Evolutionary conservation across 2,888 invertebrate species (phyloP), one percentile per base, ranked within the genome.

Genomic region (Chrysomela aeneicollis): DNA sequence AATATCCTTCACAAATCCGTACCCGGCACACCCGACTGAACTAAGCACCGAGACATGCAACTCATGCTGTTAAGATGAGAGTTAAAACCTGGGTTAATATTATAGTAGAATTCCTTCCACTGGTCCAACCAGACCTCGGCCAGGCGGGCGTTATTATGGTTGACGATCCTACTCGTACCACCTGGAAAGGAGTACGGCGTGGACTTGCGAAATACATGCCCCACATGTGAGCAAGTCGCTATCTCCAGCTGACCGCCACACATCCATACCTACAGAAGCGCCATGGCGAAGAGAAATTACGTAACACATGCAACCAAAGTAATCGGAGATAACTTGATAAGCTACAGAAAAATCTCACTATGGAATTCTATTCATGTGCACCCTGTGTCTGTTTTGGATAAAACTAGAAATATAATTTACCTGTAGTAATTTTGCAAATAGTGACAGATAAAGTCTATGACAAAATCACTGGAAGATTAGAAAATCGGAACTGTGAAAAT

Each of bases 121-220:
- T 97, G 95, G 87, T 98, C 98, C 86, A 99, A 91, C 98, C 98
- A 99, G 78, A 98, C 98, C 85, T 97, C 96, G 73, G 97, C 98
- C 80, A 98, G 92, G 77, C 98, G 90, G 82, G 97, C 96, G 86
- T 97, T 97, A 90, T 99, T 99, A 87, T 97, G 95, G 88, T 98
- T 97, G 85, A 98, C 98, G 82, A 98, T 95, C 81, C 92, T 92
- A 85, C 93, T 93, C 77, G 95, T 95, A 81, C 97, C 98, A 77
- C 97, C 98, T 63, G 98, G 98, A 89, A 98, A 97, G 77, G 95
- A 94, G 86, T 98, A 99, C 61, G 98, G 98, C 75, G 98, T 97
- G 76, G 95, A 93, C 87, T 96, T 96, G 84, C 97, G 92, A 88
- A 97, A 97, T 81, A 97, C 95, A 87, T 97, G 97, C 76, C 97